A percentile compares a stretch with the other conserved stretches of the same genome.
These are phyloP conservation scores for Dunckerocampus dactyliophorus DNA, from an alignment of 2,113 vertebrate genomes.

Conservation along the genomic window DNA sequence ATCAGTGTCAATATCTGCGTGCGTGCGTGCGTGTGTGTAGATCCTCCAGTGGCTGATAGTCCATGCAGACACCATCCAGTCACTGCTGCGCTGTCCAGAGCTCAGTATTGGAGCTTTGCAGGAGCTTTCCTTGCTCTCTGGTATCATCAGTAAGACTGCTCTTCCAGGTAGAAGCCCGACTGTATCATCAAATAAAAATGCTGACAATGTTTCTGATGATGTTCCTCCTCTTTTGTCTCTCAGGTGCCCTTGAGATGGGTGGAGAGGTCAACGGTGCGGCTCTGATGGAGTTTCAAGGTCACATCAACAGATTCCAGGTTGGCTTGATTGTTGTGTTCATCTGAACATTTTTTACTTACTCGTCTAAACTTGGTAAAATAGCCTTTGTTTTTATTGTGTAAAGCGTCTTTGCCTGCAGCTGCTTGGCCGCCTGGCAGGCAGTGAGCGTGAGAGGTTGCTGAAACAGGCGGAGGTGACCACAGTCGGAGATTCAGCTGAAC, in stretches of 20 bases:
- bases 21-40: conserved; percentile 42
- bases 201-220: background rate
- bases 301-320: conserved; percentile 94
- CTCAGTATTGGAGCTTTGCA: conserved; percentile 83
- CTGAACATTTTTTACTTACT: background rate
- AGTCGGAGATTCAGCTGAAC: conserved; percentile 81
- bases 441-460: conserved; percentile 83
- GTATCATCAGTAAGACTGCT: conserved; percentile 95
- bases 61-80: conserved; percentile 91
- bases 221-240: conserved; percentile 8
- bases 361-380: background rate
- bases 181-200: background rate
- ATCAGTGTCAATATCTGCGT: no score
- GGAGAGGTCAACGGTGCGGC: conserved; percentile 80
- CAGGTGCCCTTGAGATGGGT: conserved; percentile 82
- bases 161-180: conserved; percentile 79
- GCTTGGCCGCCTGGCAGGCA: conserved; percentile 85
- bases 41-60: conserved; percentile 94
- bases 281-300: conserved; percentile 87
- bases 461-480: conserved; percentile 79
- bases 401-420: conserved; percentile 89
- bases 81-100: conserved; percentile 87
- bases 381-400: background rate
- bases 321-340: background rate
- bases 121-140: conserved; percentile 88